Percentiles rank a stretch among this genome's conserved stretches.
phyloP scores from a whole-genome alignment of 1,140 invertebrate genomes.

The Pectinophora gossypiella region DNA sequence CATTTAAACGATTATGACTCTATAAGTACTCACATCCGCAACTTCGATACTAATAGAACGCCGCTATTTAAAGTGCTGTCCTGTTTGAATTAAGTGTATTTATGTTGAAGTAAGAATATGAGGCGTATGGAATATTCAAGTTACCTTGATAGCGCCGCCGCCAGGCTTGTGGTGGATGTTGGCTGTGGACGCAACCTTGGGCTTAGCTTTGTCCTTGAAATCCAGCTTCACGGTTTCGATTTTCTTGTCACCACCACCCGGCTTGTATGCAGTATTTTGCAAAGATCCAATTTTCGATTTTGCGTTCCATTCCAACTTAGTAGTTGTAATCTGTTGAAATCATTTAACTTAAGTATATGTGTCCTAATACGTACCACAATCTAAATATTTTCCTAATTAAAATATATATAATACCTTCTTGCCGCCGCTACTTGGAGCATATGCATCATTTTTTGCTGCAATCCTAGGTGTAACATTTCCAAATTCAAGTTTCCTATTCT shows the following conservation, averaged over 20 bases:
- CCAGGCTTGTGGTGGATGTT: conserved; percentile 92
- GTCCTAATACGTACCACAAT: neutral
- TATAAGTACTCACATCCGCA: too few species aligned
- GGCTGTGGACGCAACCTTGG: conserved; percentile 94
- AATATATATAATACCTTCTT: conserved; percentile 84
- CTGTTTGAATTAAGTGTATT: too few species aligned
- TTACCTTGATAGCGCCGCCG: conserved; percentile 93
- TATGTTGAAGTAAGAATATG: too few species aligned
- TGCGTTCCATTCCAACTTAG: conserved; percentile 94
- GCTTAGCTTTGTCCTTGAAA: conserved; percentile 93
- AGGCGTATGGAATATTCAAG: too few species aligned
- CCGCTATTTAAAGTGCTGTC: too few species aligned
- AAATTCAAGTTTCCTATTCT: conserved; percentile 91
- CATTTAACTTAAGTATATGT: neutral
- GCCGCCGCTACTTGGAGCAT: conserved; percentile 91
- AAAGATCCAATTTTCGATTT: conserved; percentile 95
- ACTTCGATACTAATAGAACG: too few species aligned
- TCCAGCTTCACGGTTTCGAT: conserved; percentile 92
- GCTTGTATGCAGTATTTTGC: conserved; percentile 94
- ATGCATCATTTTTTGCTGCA: conserved; percentile 93
- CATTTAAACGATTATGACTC: too few species aligned
- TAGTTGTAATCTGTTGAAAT: conserved; percentile 84
- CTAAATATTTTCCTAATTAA: conserved; percentile 6
- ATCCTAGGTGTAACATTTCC: conserved; percentile 87
- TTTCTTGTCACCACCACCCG: conserved; percentile 94